Evolutionary conservation across 2,113 vertebrate genomes (phyloP), one percentile per base, ranked within the genome.

Genomic region (Ceyx margarethae): DNA sequence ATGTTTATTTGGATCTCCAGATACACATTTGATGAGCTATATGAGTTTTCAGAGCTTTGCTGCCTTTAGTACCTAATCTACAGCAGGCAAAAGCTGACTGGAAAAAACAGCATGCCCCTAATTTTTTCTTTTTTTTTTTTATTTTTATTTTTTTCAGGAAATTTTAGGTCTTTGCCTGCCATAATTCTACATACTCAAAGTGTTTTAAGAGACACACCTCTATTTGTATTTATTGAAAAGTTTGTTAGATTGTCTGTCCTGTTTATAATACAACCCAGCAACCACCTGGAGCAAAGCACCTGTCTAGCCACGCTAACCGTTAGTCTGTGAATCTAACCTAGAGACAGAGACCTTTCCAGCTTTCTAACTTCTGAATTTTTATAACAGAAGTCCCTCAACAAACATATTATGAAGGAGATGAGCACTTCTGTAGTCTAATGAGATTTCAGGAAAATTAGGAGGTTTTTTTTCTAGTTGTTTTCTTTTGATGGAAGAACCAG

Each of bases 251-350:
- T 84, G 77, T 74, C 79, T 53, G 22, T 77, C 48, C 40, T 71
- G 73, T 76, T 95, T 68, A 54, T 50, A 79, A 84, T 4, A 0
- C 40, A 54, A 57, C 35, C 31, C 14, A 84, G 83, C 78, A 45
- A 79, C 68, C 81, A 91, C 61, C 83, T 73, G 54, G 66, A 90
- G 77, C 80, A 90, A 93, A 84, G 66, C 73, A 94, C 75, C 85
- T 93, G 81, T 79, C 83, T 75, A 90, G 80, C 81, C 78, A 45
- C 0, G 0, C 50, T 91, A 83, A 91, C 74, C 81, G 54, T 81
- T 79, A 84, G 45, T 5, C 66, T 75, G 65, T 5, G 3, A 66
- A 73, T 87, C 54, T 28, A 33, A 28, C 61, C 75, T 43, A 80
- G 43, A 72, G 51, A 54, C 1, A 80, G 67, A 67, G 57, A 58